Conservation (phyloP, 2,888 invertebrate genomes). For the Drosophila infuscata region DNA sequence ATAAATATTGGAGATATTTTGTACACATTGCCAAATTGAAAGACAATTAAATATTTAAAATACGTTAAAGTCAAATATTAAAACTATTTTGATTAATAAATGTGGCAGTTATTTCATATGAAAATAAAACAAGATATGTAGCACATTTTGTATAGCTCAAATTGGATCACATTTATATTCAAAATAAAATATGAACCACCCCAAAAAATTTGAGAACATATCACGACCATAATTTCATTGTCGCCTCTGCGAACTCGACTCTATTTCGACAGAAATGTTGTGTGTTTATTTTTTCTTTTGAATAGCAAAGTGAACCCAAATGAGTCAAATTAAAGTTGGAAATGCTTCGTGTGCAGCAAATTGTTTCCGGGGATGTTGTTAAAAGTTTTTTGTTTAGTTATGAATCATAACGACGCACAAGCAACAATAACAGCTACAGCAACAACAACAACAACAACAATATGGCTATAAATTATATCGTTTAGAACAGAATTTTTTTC, state of each 20-base stretch:
- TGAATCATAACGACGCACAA: constrained; percentile 73
- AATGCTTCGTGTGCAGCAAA: constrained; percentile 77
- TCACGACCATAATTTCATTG: constrained; percentile 25
- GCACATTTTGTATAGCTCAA: neutral
- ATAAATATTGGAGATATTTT: neutral
- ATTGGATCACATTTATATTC: neutral
- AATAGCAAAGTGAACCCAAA: constrained; percentile 33
- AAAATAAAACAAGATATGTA: neutral
- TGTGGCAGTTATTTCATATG: neutral
- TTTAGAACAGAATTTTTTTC: constrained; percentile 41
- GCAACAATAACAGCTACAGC: constrained; percentile 14
- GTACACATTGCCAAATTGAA: neutral
- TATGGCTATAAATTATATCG: constrained; percentile 67
- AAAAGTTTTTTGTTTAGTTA: constrained; percentile 73
- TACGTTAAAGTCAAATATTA: neutral
- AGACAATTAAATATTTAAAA: neutral
- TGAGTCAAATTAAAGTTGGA: constrained; percentile 75
- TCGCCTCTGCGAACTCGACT: constrained; percentile 24
- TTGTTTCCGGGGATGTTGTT: constrained; percentile 79
- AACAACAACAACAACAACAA: constrained; percentile 30
- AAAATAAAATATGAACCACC: constrained; percentile 25
- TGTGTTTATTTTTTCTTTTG: constrained; percentile 9
- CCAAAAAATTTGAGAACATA: neutral
- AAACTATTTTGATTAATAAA: neutral
- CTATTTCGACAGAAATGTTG: constrained; percentile 24